A percentile compares a stretch with the other conserved stretches of the same genome.
Conservation (phyloP, 2,797 vertebrate species). For the Lophotriccus pileatus region DNA sequence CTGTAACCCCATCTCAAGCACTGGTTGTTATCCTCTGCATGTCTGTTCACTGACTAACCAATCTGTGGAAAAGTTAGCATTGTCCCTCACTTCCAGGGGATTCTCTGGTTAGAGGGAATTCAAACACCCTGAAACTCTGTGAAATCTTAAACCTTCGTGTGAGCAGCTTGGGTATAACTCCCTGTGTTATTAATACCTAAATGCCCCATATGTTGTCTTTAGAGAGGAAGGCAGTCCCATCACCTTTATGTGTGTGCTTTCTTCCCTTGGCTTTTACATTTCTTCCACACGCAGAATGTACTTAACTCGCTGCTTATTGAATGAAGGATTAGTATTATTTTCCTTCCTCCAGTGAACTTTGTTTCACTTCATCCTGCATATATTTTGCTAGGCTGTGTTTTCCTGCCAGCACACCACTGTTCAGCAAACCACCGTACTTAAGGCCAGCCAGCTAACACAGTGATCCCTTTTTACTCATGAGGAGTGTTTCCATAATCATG, state of each 20-base stretch:
- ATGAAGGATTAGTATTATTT: constrained; percentile 78
- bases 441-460: constrained; percentile 65
- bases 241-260: constrained; percentile 59
- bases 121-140: not conserved
- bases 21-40: not conserved
- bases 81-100: not conserved
- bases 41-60: not conserved
- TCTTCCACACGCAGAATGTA: constrained; percentile 48
- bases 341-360: constrained; percentile 77
- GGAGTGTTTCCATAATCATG: constrained; percentile 62
- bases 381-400: constrained; percentile 69
- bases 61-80: not conserved
- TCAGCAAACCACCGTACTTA: constrained; percentile 65
- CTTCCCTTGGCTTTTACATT: constrained; percentile 60
- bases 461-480: constrained; percentile 59
- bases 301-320: constrained; percentile 71
- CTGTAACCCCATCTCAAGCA: not conserved
- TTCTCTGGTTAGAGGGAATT: not conserved
- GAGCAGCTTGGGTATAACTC: not conserved
- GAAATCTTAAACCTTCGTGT: not conserved
- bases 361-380: constrained; percentile 72
- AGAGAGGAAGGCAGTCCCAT: not conserved
- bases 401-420: constrained; percentile 69
- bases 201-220: constrained; percentile 37
- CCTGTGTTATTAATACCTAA: not conserved